Base-by-base conservation (phyloP, 2,888 invertebrate species). In the Petrolisthes manimaculis region DNA sequence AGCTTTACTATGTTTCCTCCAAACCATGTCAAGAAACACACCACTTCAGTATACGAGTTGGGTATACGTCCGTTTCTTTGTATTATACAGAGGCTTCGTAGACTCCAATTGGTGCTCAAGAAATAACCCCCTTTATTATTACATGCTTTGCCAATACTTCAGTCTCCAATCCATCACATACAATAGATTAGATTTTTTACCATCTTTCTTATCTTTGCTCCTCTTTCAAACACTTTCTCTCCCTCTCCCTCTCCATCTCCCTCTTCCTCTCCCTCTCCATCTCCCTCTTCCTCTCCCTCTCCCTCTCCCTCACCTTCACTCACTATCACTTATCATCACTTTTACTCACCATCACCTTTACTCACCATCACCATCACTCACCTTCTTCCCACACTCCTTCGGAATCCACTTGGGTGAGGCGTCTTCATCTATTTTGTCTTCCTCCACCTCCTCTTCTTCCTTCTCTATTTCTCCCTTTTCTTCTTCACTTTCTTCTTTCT, bases 331-430 rank as follows among this genome's bases (percentile, higher is more conserved):
- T 37, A 37, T 37, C 37, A 37, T 37, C 37, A 37, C 37, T 37
- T n/a, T n/a, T 37, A 37, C 37, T 37, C 37, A 37, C 37, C 51
- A 9, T 4, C n/a, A 5, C n/a, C 78, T n/a, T n/a, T 37, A 37
- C 37, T 37, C 37, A 37, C 37, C 51, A 9, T 4, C n/a, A 5
- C n/a, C 78, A n/a, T 5, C 8, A 51, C 14, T 61, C 67, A 81
- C 81, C 81, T 56, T 67, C n/a, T 24, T 67, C 8, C 75, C 75
- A 75, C 74, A 84, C 5, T 84, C 54, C n/a, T 71, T 61, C 54
- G 74, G 83, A 18, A 84, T 75, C 84, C 84, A 84, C 2, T n/a
- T 14, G 24, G 77, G 77, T 5, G 55, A 9, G 18, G 55, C n/a
- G 8, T 54, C 79, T 18, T 83, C 55, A 14, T 84, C 84, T 9